phyloP scores from a whole-genome alignment of 2,113 vertebrate species.

The Mormyrus lacerda region DNA sequence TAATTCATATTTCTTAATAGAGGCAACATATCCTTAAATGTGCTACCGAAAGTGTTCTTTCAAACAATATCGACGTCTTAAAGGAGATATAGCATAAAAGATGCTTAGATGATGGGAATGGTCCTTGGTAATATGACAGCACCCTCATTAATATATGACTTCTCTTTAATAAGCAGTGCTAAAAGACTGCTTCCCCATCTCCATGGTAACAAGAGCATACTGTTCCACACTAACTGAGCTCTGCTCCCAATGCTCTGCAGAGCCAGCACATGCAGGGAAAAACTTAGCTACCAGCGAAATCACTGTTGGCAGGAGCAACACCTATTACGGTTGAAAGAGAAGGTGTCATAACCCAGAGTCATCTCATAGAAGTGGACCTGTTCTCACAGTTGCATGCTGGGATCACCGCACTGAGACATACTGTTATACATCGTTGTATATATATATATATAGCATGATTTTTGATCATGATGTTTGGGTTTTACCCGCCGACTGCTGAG shows the following conservation, averaged over 20 bases:
- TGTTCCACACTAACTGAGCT: constrained; percentile 48
- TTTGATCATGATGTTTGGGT: constrained; percentile 27
- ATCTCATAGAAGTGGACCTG: constrained; percentile 55
- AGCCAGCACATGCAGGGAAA: constrained; percentile 50
- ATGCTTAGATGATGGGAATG: constrained; percentile 41
- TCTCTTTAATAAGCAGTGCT: constrained; percentile 41
- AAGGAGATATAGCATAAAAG: constrained; percentile 26
- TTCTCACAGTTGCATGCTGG: constrained; percentile 48
- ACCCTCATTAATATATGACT: constrained; percentile 36
- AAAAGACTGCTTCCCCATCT: constrained; percentile 38
- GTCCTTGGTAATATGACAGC: constrained; percentile 30
- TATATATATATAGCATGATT: constrained; percentile 61
- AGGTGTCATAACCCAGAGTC: constrained; percentile 34
- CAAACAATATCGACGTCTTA: not conserved
- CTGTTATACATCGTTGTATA: constrained; percentile 56
- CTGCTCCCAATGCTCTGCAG: constrained; percentile 38
- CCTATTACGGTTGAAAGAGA: constrained; percentile 67
- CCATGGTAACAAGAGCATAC: constrained; percentile 41
- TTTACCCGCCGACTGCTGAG: not conserved
- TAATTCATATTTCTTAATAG: not conserved
- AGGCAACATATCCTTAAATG: not conserved
- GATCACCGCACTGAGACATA: constrained; percentile 50
- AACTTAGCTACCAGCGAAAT: constrained; percentile 57
- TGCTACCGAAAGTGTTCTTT: not conserved
- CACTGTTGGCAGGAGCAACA: constrained; percentile 38